phyloP scores from a whole-genome alignment of 2,113 vertebrate species.

The Syngnathus floridae region DNA sequence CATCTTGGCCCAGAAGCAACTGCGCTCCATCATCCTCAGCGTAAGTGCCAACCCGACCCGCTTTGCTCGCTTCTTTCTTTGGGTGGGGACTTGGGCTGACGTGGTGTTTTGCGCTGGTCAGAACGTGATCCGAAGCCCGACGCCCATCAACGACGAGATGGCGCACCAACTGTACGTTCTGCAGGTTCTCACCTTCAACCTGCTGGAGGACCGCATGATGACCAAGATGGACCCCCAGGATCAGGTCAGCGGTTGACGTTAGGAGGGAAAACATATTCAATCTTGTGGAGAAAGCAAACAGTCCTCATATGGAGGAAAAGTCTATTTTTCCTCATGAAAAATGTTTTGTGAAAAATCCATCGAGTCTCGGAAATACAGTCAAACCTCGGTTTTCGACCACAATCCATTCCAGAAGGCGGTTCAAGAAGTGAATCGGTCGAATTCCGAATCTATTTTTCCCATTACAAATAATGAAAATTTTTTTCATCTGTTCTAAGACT shows the following conservation, averaged over 20 bases:
- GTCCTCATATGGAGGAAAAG: too few relatives aligned
- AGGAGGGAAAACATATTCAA: neutral
- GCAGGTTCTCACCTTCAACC: slow-evolving; percentile 96
- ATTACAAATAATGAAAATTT: too few relatives aligned
- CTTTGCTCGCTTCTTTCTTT: neutral
- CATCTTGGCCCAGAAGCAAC: slow-evolving; percentile 93
- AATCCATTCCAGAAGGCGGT: too few relatives aligned
- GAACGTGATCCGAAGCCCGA: slow-evolving; percentile 89
- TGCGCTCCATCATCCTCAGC: slow-evolving; percentile 89
- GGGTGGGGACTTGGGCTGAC: neutral
- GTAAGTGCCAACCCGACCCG: slow-evolving; percentile 54
- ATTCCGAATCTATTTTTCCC: too few relatives aligned
- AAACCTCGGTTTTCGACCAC: too few relatives aligned
- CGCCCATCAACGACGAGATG: slow-evolving; percentile 95
- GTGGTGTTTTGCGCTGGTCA: slow-evolving; percentile 35
- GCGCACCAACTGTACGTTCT: slow-evolving; percentile 95
- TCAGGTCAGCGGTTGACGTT: slow-evolving; percentile 71
- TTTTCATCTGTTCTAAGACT: too few relatives aligned
- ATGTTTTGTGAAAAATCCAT: too few relatives aligned
- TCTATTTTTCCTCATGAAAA: too few relatives aligned
- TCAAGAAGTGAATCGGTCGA: too few relatives aligned
- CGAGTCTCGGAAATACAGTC: too few relatives aligned
- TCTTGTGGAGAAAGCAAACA: too few relatives aligned
- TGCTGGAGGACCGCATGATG: slow-evolving; percentile 98
- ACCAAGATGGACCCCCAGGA: slow-evolving; percentile 99